Evolutionary conservation across 2,888 invertebrate genomes (phyloP).

Genomic region (Anthophora plumipes): DNA sequence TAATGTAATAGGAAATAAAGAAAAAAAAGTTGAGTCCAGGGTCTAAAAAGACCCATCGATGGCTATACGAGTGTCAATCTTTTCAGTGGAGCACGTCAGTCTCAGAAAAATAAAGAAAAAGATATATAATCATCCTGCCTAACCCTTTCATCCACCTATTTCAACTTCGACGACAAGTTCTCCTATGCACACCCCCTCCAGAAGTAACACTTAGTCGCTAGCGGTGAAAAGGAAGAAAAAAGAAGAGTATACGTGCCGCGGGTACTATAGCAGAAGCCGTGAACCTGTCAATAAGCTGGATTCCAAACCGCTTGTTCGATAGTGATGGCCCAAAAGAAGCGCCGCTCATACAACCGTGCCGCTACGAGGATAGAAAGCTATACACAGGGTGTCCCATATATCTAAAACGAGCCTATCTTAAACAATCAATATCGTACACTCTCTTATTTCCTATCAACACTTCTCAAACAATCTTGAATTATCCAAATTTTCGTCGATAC

Average conservation of each 20-base stretch:
- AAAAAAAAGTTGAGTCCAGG: no score
- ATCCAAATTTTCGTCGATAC: no score
- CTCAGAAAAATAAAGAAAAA: no score
- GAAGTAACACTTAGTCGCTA: no score
- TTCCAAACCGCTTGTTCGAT: constrained; percentile 71
- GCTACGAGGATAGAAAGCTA: constrained; percentile 31
- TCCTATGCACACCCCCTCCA: no score
- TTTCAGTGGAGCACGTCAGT: not conserved
- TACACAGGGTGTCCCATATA: constrained; percentile 24
- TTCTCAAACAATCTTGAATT: no score
- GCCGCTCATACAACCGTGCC: constrained; percentile 62
- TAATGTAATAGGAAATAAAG: no score
- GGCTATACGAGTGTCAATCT: no score
- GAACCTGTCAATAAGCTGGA: constrained; percentile 79
- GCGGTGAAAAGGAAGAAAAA: not conserved
- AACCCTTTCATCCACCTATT: constrained; percentile 44
- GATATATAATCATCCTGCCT: constrained; percentile 27
- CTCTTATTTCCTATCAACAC: no score
- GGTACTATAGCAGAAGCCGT: constrained; percentile 70
- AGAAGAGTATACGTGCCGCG: constrained; percentile 60
- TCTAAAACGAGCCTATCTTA: not conserved
- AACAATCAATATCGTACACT: no score
- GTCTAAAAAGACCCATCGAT: no score
- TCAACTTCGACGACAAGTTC: constrained; percentile 52
- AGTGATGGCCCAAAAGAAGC: constrained; percentile 74